A percentile compares a stretch with the other conserved stretches of the same genome.
Evolutionary conservation across 2,113 vertebrate species (phyloP).

Genomic region (Pseudopipra pipra): DNA sequence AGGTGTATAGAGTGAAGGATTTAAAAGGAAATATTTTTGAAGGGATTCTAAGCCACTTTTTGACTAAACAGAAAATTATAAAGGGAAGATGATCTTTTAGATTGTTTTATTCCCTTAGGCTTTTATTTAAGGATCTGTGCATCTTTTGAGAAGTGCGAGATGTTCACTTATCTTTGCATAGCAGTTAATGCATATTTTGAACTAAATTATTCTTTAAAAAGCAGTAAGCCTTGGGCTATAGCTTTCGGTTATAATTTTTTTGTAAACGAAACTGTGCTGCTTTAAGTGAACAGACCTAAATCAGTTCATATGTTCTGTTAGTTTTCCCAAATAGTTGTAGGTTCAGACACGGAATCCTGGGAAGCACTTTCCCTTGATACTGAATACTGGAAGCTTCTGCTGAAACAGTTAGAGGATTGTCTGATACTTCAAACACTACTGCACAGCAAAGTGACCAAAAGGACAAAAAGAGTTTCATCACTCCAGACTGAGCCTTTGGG

Average conservation of each 20-base stretch:
- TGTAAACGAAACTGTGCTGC: neutral
- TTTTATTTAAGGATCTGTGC: neutral
- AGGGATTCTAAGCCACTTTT: neutral
- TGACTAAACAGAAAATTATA: neutral
- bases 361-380: slow-evolving; percentile 93
- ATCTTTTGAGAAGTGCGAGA: neutral
- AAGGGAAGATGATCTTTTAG: neutral
- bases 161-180: neutral
- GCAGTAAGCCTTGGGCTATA: neutral
- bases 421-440: slow-evolving; percentile 91
- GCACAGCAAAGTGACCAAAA: slow-evolving; percentile 65
- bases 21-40: neutral
- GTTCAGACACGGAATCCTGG: slow-evolving; percentile 80
- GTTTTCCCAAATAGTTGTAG: slow-evolving; percentile 76
- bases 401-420: slow-evolving; percentile 91
- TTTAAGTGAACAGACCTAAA: neutral
- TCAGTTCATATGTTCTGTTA: neutral
- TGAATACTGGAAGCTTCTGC: slow-evolving; percentile 93
- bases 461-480: slow-evolving; percentile 56
- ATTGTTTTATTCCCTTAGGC: neutral
- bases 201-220: neutral
- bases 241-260: neutral
- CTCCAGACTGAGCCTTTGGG: slow-evolving; percentile 75
- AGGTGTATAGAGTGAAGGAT: neutral
- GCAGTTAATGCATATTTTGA: neutral